A percentile compares a stretch with the other conserved stretches of the same genome.
Conservation (phyloP, 2,113 vertebrate genomes). For the Phalacrocorax carbo region DNA sequence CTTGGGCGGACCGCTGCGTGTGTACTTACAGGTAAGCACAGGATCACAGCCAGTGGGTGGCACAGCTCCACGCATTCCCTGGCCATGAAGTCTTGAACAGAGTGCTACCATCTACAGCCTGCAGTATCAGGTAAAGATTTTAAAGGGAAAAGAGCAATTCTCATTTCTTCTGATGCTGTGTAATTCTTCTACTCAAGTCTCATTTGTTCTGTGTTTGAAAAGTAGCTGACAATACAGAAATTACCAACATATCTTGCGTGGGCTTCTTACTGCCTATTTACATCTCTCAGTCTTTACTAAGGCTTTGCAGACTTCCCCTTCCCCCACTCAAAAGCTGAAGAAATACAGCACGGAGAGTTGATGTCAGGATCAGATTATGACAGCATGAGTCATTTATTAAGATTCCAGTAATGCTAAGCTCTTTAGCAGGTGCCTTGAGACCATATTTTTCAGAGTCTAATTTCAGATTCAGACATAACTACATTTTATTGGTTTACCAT, state of each 20-base stretch:
- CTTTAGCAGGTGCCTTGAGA: slow-evolving; percentile 69
- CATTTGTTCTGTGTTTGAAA: background rate
- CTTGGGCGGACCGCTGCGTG: fast-evolving
- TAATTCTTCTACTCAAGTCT: background rate
- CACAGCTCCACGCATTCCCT: background rate
- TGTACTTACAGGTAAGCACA: background rate
- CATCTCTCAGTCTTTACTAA: background rate
- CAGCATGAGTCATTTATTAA: slow-evolving; percentile 69
- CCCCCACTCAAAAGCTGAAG: slow-evolving; percentile 1
- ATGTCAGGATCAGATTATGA: slow-evolving; percentile 67
- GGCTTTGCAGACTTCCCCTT: slow-evolving; percentile 9
- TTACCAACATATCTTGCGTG: background rate
- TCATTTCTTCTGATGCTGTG: background rate
- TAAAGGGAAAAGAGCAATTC: background rate
- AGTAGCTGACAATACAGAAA: background rate
- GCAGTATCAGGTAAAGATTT: background rate
- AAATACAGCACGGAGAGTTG: slow-evolving; percentile 20
- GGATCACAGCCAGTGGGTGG: background rate
- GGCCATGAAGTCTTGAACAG: background rate
- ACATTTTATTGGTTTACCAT: slow-evolving; percentile 63
- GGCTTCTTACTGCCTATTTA: background rate
- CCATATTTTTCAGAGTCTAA: slow-evolving; percentile 51
- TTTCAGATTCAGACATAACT: slow-evolving; percentile 62
- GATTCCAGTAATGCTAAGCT: slow-evolving; percentile 65
- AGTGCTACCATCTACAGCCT: background rate